These are phyloP conservation scores for Micromesistius poutassou DNA, from an alignment of 2,797 vertebrate genomes.

Conservation along the genomic window DNA sequence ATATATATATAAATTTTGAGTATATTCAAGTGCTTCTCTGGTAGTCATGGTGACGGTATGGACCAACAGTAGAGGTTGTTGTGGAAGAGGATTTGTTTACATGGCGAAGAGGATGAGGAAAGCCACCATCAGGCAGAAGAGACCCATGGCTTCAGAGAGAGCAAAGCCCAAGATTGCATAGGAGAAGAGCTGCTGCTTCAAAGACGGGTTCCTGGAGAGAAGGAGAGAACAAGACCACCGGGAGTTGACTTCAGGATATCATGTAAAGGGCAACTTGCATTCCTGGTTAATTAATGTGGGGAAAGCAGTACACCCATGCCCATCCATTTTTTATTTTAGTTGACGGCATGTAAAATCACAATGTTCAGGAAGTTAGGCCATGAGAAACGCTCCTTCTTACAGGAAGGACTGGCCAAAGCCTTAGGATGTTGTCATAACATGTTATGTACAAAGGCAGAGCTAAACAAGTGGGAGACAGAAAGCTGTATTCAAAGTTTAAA, in stretches of 20 bases:
- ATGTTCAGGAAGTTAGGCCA: too few relatives aligned
- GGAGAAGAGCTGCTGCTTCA: slow-evolving; percentile 95
- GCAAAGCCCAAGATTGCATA: slow-evolving; percentile 94
- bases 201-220: slow-evolving; percentile 84
- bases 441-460: too few relatives aligned
- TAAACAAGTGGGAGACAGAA: background rate
- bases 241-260: background rate
- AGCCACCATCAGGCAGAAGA: slow-evolving; percentile 96
- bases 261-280: background rate
- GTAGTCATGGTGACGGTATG: slow-evolving; percentile 29
- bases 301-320: background rate
- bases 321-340: background rate
- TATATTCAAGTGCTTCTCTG: slow-evolving; percentile 36
- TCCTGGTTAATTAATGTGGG: background rate
- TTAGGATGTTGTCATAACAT: background rate
- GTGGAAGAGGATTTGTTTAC: slow-evolving; percentile 65
- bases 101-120: slow-evolving; percentile 98
- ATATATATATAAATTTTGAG: background rate
- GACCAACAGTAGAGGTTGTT: slow-evolving; percentile 22
- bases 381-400: background rate
- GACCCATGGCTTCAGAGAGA: slow-evolving; percentile 95
- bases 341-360: too few relatives aligned
- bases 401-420: background rate
- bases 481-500: background rate
- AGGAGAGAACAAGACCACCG: slow-evolving; percentile 5